phyloP scores from a whole-genome alignment of 1,140 invertebrate genomes.

The Scaptomyza hsui region DNA sequence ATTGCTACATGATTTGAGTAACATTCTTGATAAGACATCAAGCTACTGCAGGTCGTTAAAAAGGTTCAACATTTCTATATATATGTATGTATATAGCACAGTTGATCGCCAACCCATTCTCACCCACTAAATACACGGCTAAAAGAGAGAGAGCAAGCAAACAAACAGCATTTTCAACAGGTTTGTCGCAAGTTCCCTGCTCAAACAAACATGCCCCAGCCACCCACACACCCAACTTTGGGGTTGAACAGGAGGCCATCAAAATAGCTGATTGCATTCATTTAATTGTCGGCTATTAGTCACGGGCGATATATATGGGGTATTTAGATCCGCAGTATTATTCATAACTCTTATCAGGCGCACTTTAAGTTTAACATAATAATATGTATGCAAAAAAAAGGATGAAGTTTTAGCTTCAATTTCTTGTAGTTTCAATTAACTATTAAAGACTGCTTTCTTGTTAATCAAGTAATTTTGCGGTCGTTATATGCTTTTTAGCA shows the following conservation, averaged over 20 bases:
- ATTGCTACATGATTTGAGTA: constrained; percentile 7
- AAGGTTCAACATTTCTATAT: constrained; percentile 23
- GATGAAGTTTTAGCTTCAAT: not conserved
- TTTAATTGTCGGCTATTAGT: constrained; percentile 40
- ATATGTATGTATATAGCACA: not conserved
- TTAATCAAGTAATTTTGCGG: constrained; percentile 38
- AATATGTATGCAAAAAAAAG: constrained; percentile 8
- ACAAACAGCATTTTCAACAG: constrained; percentile 34
- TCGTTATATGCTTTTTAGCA: constrained; percentile 36
- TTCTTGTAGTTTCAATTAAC: not conserved
- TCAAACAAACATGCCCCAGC: constrained; percentile 19
- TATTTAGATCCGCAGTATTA: constrained; percentile 44
- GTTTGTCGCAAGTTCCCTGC: constrained; percentile 41
- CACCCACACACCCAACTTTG: not conserved
- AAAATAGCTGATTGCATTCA: constrained; percentile 15
- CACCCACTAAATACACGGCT: not conserved
- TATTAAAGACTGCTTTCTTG: constrained; percentile 6
- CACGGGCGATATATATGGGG: constrained; percentile 18
- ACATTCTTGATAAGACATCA: constrained; percentile 36
- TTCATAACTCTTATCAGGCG: constrained; percentile 42
- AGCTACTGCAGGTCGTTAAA: constrained; percentile 27
- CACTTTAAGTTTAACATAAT: constrained; percentile 7
- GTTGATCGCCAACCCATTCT: constrained; percentile 25
- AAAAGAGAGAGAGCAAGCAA: constrained; percentile 9
- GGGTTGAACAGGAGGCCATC: constrained; percentile 13